Evolutionary conservation across 2,113 vertebrate species (phyloP).

Genomic region (Miniopterus natalensis): DNA sequence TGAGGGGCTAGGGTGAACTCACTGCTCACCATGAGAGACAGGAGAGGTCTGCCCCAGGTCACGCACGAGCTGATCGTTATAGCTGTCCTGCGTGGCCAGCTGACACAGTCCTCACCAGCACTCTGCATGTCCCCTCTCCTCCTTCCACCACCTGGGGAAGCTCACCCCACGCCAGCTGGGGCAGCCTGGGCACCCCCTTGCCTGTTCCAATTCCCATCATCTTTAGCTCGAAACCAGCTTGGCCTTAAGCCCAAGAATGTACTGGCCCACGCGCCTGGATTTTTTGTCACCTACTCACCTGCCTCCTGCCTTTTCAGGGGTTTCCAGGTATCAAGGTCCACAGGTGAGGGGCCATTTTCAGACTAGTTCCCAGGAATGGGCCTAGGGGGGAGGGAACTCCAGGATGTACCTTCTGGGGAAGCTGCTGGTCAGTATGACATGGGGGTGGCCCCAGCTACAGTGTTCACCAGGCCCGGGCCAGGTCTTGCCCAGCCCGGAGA

Average conservation of each 20-base stretch:
- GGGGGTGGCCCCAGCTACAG: neutral
- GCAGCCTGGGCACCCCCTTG: neutral
- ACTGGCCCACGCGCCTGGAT: neutral
- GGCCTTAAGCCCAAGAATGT: conserved; percentile 42
- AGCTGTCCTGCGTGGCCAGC: neutral
- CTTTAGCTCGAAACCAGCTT: neutral
- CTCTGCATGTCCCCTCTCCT: neutral
- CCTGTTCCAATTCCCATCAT: neutral
- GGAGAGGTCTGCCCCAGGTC: neutral
- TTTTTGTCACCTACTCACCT: conserved; percentile 30
- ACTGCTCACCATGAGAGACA: neutral
- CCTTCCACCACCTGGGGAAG: neutral
- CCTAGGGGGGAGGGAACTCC: neutral
- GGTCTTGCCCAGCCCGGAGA: neutral
- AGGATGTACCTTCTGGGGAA: neutral
- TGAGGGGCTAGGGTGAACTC: neutral
- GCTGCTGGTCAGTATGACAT: neutral
- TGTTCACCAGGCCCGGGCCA: neutral
- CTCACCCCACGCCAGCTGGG: neutral
- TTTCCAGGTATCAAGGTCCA: conserved; percentile 20
- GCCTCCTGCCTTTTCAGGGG: neutral
- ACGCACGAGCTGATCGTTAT: accelerated
- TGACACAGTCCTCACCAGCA: neutral
- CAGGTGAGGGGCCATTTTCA: neutral
- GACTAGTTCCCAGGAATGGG: neutral